phyloP scores from a whole-genome alignment of 2,888 invertebrate species.

The Andrena chrysosceles region DNA sequence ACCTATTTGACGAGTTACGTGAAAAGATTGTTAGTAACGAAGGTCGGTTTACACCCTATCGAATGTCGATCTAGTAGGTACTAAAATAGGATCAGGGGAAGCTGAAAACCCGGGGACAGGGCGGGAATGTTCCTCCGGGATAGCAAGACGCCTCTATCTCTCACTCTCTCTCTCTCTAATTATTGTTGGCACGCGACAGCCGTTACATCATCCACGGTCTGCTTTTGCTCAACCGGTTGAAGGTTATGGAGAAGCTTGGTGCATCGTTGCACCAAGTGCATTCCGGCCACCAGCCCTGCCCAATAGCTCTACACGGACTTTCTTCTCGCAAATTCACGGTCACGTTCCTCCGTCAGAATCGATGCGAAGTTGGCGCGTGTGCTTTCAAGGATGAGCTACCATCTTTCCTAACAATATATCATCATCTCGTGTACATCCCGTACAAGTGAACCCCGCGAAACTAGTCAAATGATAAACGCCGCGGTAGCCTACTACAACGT shows the following conservation, averaged over 20 bases:
- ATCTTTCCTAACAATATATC: no score
- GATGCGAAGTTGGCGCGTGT: no score
- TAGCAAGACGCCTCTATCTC: constrained; percentile 12
- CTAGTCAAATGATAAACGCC: background rate
- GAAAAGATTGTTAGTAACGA: no score
- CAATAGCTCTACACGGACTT: background rate
- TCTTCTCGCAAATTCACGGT: background rate
- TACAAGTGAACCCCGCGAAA: background rate
- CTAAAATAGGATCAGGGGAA: constrained; percentile 21
- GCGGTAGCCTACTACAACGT: background rate
- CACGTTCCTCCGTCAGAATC: background rate
- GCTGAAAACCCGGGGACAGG: constrained; percentile 1
- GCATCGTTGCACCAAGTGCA: background rate
- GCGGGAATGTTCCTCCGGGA: constrained; percentile 21
- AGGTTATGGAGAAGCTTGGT: background rate
- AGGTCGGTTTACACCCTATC: background rate
- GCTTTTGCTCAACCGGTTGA: background rate
- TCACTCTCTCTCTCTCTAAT: constrained; percentile 31
- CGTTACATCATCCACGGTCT: constrained; percentile 31
- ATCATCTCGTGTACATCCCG: no score
- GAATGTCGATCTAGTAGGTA: constrained; percentile 40
- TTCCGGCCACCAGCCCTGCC: background rate
- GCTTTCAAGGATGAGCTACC: no score
- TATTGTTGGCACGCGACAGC: constrained; percentile 54
- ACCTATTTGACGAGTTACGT: no score